Base-by-base conservation (phyloP, 2,797 vertebrate genomes). In the Anolis apletophallus region DNA sequence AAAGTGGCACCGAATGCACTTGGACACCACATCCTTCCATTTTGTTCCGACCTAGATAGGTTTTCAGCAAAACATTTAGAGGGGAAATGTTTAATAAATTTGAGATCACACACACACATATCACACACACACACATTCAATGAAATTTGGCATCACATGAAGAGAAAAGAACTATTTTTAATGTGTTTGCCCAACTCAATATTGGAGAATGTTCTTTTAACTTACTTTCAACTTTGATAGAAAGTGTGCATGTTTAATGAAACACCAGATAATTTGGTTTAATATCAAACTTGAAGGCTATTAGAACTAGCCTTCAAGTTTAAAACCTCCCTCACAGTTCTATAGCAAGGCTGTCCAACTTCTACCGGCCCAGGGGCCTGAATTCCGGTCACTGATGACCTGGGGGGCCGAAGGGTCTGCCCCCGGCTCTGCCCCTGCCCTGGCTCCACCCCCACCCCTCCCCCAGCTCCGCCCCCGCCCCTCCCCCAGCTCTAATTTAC, bases 1-100 rank as follows among this genome's bases (percentile, higher is more conserved):
- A 94, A 99, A 99, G 93, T 99, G 99, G 95, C 98, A 98, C 81
- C 98, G 97, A 91, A 98, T 97, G 89, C 99, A 99, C 94, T 98
- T 98, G 93, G 94, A 97, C 88, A 98, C 97, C 73, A 99, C 99
- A 29, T 99, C 99, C 94, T 99, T 99, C 99, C 99, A 99, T 91
- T 97, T 97, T 21, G 97, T 95, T 85, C 99, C 98, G 1, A 99
- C 97, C 98, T 99, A 55, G 7, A 83, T 29, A 3, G 26, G 46
- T 77, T 71, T 86, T 80, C 0, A 83, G 23, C 40, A 76, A 59
- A 21, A 36, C 7, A 73, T 14, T 40, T 3, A 81, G 17, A 72
- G 40, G 34, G 34, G 34, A 79, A 0, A 68, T 14, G 3, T 78
- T 13, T 52, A 81, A 54, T 76, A 64, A 89, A 21, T 23, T 71